Evolutionary conservation across 2,113 vertebrate species (phyloP), one percentile per base, ranked within the genome.

Genomic region (Bostrychus sinensis): DNA sequence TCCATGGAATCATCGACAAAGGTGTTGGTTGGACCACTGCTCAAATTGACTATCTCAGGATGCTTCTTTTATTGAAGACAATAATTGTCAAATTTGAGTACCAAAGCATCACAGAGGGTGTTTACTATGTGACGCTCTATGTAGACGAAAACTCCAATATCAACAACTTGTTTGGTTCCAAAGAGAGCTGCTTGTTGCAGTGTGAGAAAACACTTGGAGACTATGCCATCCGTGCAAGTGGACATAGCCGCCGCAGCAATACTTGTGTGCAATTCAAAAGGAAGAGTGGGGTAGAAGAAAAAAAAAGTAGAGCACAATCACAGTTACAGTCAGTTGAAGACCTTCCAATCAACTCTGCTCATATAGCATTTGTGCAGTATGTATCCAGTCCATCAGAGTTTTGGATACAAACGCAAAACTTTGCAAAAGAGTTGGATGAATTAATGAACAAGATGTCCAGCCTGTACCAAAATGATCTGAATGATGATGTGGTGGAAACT

Each of bases 111-210:
- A 93, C 93, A 0, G 95, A 98, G 62, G 94, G 94, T 11, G 91
- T 94, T 38, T 93, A 99, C 67, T 96, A 94, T 0, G 91, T 98
- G 46, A 95, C 82, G 0, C 77, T 99, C 0, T 95, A 94, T 23
- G 92, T 92, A 8, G 92, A 95, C 23, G 90, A 94, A 0, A 93
- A 93, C 1, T 16, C 80, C 0, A 93, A 95, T 60, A 81, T 99
- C 28, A 98, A 98, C 72, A 65, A 64, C 14, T 56, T 93, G 2
- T 97, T 95, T 62, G 90, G 89, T 25, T 83, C 84, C 3, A 91
- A 82, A 54, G 87, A 92, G 20, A 87, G 78, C 45, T 92, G 91
- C 72, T 58, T 80, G 25, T 25, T 78, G 7, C 76, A 87, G 20
- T 63, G 53, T 60, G 77, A 88, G 38, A 89, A 65, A 72, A 59